Conservation (phyloP, 92 coral and sea anemone genomes). For the Montipora capitata region DNA sequence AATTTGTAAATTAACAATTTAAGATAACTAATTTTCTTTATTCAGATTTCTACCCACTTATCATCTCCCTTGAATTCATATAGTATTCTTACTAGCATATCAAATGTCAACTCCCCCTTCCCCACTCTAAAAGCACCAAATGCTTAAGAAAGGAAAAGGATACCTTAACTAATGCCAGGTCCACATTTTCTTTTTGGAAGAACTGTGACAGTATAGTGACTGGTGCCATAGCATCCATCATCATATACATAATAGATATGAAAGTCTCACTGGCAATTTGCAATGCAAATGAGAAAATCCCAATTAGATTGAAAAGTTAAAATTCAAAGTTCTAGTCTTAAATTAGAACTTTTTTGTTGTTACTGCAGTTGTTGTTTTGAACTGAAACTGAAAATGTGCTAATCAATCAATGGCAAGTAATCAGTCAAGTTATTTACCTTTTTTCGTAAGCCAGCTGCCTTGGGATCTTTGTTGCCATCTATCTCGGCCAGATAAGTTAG, state of each 20-base stretch:
- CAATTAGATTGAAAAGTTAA: not conserved
- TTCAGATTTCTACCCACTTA: not conserved
- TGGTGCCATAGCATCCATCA: constrained; percentile 46
- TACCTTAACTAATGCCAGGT: constrained; percentile 17
- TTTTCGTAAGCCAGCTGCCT: not conserved
- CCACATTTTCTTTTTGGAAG: constrained; percentile 39
- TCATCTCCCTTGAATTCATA: too few species aligned
- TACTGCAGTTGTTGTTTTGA: not conserved
- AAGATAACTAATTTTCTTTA: not conserved
- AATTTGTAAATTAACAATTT: not conserved
- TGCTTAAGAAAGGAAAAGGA: not conserved
- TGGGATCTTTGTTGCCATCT: not conserved
- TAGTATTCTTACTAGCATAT: too few species aligned
- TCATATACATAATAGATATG: not conserved
- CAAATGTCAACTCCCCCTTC: not conserved
- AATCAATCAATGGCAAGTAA: too few species aligned
- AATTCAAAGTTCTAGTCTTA: too few species aligned
- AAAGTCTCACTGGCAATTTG: constrained; percentile 28
- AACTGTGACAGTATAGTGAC: constrained; percentile 43
- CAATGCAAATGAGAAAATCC: not conserved
- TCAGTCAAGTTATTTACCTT: not conserved
- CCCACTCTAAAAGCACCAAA: not conserved
- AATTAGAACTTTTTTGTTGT: not conserved
- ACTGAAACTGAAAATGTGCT: not conserved
- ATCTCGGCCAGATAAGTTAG: not conserved